Percentiles rank a stretch among this genome's conserved stretches.
phyloP scores from a whole-genome alignment of 2,888 invertebrate genomes.

The Smittia aterrima region DNA sequence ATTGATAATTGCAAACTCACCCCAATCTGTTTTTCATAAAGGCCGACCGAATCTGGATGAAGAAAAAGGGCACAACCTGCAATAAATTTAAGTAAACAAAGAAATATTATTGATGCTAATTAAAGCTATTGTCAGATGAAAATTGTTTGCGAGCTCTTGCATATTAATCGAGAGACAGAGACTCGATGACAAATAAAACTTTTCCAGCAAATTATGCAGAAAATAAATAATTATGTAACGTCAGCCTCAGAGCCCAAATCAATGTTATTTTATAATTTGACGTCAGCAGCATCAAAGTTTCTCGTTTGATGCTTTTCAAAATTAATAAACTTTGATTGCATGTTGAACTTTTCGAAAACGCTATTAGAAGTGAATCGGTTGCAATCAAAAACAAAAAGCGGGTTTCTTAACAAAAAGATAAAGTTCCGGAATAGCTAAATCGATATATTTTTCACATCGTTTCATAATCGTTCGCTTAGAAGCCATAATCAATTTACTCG shows the following conservation, averaged over 20 bases:
- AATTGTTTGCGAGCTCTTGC: neutral
- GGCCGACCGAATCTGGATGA: conserved; percentile 40
- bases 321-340: neutral
- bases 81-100: conserved; percentile 21
- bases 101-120: neutral
- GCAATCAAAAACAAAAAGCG: neutral
- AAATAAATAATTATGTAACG: conserved; percentile 38
- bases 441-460: neutral
- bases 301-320: no score
- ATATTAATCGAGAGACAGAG: neutral
- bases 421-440: neutral
- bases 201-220: neutral
- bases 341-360: neutral
- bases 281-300: neutral
- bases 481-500: conserved; percentile 38
- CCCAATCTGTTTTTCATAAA: conserved; percentile 40
- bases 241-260: conserved; percentile 24
- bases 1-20: conserved; percentile 25
- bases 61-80: conserved; percentile 36
- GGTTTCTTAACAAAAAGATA: neutral
- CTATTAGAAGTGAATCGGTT: neutral
- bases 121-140: neutral
- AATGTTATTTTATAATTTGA: conserved; percentile 23
- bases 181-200: neutral
- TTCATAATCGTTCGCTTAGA: neutral